Evolutionary conservation across 2,113 vertebrate genomes (phyloP), one percentile per base, ranked within the genome.

Genomic region (Eudorcas thomsonii): DNA sequence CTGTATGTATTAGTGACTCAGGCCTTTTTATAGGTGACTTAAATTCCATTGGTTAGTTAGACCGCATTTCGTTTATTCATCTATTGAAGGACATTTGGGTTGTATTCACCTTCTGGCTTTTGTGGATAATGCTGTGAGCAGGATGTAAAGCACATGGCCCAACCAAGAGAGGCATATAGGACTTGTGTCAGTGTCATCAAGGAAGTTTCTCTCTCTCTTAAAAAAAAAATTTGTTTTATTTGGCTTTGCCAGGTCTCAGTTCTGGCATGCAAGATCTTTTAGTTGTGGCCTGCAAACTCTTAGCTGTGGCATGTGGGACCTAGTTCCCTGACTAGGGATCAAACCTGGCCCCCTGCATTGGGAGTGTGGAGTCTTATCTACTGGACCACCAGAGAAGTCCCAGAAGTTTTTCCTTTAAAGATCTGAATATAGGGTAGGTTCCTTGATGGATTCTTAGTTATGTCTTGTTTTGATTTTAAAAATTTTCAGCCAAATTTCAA

Each of bases 1-100:
- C 48, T 33, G 17, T 81, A 21, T 81, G 45, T 33, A 19, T 52
- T 28, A 80, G 48, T 33, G 50, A 81, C 30, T 81, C 48, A 21
- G 48, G 33, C 17, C 28, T 81, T 21, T 45, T 15, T 15, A 9
- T 7, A 8, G 43, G 45, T 2, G 59, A 60, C 8, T 7, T 11
- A 6, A 11, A 5, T 6, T 9, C 25, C 84, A 0, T 4, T 4
- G 80, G 17, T 6, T 43, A 45, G 23, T 3, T 52, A 23, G 17
- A 5, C 25, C 19, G 1, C 28, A 3, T 39, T 30, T 9, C 3
- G 8, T 33, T 26, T 57, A 0, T 26, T 60, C 5, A 1, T 21
- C 45, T n/a, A 19, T 14, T 9, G 36, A 1, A 1, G 77, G 59
- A 11, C 30, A 13, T 15, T 84, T 30, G 64, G 33, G 7, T 7